A percentile compares a stretch with the other conserved stretches of the same genome.
These are phyloP conservation scores for Cyanoramphus novaezelandiae DNA, from an alignment of 2,113 vertebrate species.

Conservation along the genomic window DNA sequence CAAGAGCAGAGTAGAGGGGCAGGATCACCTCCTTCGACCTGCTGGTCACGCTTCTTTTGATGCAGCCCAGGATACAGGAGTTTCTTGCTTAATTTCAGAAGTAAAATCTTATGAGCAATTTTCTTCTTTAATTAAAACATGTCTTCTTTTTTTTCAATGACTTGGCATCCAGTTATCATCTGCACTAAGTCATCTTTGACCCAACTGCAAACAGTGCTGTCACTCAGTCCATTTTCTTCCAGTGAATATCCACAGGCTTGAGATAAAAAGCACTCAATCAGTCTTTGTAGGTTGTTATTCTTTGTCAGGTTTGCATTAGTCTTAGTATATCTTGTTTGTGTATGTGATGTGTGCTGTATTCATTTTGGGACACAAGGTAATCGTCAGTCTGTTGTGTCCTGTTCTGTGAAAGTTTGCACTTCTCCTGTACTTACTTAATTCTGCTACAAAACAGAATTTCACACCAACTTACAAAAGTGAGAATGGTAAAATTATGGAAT, in stretches of 20 bases:
- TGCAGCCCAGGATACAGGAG: too few relatives aligned
- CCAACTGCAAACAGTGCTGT: neutral
- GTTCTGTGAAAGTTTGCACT: neutral
- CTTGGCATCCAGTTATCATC: neutral
- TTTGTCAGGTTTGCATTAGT: neutral
- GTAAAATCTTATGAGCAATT: neutral
- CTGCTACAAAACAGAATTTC: neutral
- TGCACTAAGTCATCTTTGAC: neutral
- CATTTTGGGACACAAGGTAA: neutral
- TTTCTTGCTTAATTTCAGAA: slow-evolving; percentile 8
- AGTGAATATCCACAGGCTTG: neutral
- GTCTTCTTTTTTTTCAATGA: neutral
- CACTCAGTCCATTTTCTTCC: neutral
- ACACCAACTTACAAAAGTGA: neutral
- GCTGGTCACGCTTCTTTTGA: too few relatives aligned
- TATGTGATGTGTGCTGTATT: neutral
- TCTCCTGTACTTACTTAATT: neutral
- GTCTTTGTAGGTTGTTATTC: neutral
- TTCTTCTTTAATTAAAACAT: neutral
- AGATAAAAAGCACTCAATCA: neutral
- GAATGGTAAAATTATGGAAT: neutral
- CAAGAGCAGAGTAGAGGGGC: too few relatives aligned
- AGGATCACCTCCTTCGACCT: too few relatives aligned
- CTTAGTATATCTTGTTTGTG: neutral
- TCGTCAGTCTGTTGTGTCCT: neutral